Evolutionary conservation across 2,888 invertebrate genomes (phyloP).

Genomic region (Eristalinus aeneus): DNA sequence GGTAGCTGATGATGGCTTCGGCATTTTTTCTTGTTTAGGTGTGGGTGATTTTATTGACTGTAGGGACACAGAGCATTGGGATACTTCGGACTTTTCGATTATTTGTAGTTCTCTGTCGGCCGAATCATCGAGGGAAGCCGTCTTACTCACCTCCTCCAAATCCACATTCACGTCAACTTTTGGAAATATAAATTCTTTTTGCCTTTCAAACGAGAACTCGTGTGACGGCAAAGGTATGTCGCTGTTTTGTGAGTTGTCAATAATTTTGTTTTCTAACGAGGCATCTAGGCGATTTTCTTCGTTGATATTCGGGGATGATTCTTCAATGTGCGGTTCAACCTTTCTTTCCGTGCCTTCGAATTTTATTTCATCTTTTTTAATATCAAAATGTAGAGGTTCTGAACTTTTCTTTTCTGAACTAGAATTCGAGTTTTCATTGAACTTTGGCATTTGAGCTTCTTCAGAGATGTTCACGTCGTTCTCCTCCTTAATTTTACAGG

Average conservation of each 20-base stretch:
- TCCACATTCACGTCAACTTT: slow-evolving; percentile 61
- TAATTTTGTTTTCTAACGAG: slow-evolving; percentile 33
- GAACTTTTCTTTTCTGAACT: slow-evolving; percentile 51
- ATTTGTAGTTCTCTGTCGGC: slow-evolving; percentile 52
- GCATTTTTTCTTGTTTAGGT: slow-evolving; percentile 15
- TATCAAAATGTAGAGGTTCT: slow-evolving; percentile 77
- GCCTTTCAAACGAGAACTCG: slow-evolving; percentile 51
- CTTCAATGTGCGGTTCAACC: slow-evolving; percentile 33
- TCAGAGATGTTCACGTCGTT: slow-evolving; percentile 79
- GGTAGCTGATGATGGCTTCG: slow-evolving; percentile 50
- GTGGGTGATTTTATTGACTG: slow-evolving; percentile 36
- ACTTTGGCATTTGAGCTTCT: slow-evolving; percentile 80
- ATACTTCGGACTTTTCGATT: slow-evolving; percentile 62
- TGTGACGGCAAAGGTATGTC: slow-evolving; percentile 49
- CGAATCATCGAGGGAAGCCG: slow-evolving; percentile 53
- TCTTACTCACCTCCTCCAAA: slow-evolving; percentile 46
- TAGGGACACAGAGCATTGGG: slow-evolving; percentile 57
- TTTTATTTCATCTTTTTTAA: slow-evolving; percentile 79
- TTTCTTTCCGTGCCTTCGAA: slow-evolving; percentile 76
- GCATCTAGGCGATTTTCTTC: slow-evolving; percentile 39
- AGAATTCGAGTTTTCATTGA: slow-evolving; percentile 77
- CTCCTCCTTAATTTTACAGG: slow-evolving; percentile 74
- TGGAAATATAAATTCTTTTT: slow-evolving; percentile 56
- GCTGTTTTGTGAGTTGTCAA: slow-evolving; percentile 29
- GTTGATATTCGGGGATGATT: slow-evolving; percentile 54